A percentile compares a stretch with the other conserved stretches of the same genome.
Evolutionary conservation across 2,888 invertebrate genomes (phyloP).

Genomic region (Leptinotarsa peninsularis): DNA sequence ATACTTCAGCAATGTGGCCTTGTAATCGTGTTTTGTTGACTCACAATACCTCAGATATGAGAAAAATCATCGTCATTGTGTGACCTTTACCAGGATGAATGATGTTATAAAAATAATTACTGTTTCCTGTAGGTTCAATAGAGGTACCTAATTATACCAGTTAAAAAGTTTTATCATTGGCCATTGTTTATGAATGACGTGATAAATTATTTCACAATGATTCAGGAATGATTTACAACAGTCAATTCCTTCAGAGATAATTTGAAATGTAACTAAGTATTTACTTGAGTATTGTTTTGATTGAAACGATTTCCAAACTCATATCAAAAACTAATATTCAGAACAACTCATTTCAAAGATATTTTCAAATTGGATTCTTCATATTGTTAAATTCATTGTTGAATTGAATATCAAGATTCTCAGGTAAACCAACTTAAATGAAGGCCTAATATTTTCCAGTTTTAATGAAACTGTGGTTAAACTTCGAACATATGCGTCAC

Average conservation of each 20-base stretch:
- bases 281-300: no score
- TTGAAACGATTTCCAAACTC: no score
- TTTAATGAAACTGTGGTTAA: no score
- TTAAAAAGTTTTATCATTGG: conserved; percentile 40
- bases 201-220: conserved; percentile 20
- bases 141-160: conserved; percentile 39
- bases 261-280: background rate
- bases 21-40: conserved; percentile 5
- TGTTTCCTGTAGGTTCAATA: conserved; percentile 45
- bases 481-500: no score
- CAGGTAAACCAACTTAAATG: no score
- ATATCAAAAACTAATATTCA: no score
- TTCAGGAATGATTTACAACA: conserved; percentile 1
- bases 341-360: no score
- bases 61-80: conserved; percentile 36
- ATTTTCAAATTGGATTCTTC: no score
- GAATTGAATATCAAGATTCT: no score
- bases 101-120: conserved; percentile 46
- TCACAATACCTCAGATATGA: background rate
- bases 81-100: conserved; percentile 46
- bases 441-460: no score
- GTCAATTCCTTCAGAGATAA: background rate
- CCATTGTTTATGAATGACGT: conserved; percentile 32
- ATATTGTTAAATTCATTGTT: no score
- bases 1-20: background rate